A percentile compares a stretch with the other conserved stretches of the same genome.
Evolutionary conservation across 2,113 vertebrate species (phyloP).

Genomic region (Passer domesticus): DNA sequence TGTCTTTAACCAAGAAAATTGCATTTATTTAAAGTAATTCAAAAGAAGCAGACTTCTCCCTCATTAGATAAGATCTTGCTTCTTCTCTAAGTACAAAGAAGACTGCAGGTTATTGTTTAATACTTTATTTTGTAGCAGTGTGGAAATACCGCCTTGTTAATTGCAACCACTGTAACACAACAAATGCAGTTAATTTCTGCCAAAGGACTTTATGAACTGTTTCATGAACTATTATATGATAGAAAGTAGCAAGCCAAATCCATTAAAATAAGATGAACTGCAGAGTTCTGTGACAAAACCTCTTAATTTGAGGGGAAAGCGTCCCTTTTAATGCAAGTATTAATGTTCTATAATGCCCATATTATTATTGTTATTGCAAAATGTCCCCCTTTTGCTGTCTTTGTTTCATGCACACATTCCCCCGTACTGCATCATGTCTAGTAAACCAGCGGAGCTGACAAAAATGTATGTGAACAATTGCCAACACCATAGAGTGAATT

Average conservation of each 20-base stretch:
- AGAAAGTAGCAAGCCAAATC: background rate
- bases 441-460: background rate
- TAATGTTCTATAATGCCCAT: background rate
- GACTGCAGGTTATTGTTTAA: background rate
- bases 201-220: background rate
- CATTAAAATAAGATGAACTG: background rate
- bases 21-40: slow-evolving; percentile 25
- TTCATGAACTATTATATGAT: background rate
- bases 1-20: slow-evolving; percentile 36
- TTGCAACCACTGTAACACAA: background rate
- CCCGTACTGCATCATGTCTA: background rate
- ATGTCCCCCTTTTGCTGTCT: background rate
- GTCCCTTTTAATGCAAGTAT: background rate
- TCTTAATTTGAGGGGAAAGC: background rate
- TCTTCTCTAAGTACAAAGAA: background rate
- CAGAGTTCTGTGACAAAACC: background rate
- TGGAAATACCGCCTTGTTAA: background rate
- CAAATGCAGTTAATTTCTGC: background rate
- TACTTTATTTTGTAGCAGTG: background rate
- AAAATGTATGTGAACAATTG: background rate
- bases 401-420: background rate
- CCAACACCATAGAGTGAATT: background rate
- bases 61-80: background rate
- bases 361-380: background rate
- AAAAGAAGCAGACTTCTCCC: background rate